These are phyloP conservation scores for Vanessa tameamea DNA, from an alignment of 1,140 invertebrate genomes.

Conservation along the genomic window DNA sequence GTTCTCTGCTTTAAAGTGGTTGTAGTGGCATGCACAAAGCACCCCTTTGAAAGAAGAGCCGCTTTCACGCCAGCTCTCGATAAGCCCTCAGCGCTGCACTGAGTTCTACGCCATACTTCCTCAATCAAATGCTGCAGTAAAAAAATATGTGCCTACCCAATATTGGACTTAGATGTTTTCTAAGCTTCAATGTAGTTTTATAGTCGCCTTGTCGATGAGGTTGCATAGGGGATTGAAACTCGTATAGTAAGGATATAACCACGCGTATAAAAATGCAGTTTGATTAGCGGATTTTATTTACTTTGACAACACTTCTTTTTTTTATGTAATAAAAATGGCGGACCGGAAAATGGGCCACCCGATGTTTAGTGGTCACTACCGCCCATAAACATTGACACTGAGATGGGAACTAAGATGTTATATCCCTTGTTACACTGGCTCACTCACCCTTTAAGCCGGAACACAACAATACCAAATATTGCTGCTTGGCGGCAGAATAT, in stretches of 20 bases:
- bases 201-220: neutral
- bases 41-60: constrained; percentile 65
- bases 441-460: too few species aligned
- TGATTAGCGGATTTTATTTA: neutral
- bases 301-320: neutral
- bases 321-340: too few species aligned
- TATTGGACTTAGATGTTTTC: constrained; percentile 29
- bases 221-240: neutral
- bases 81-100: constrained; percentile 53
- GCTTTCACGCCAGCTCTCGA: constrained; percentile 71
- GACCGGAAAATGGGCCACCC: too few species aligned
- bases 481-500: too few species aligned
- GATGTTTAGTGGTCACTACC: too few species aligned
- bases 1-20: constrained; percentile 58
- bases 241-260: neutral
- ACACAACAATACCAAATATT: too few species aligned
- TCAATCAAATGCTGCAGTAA: constrained; percentile 39
- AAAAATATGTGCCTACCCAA: constrained; percentile 28
- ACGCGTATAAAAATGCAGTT: neutral
- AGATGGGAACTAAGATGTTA: too few species aligned
- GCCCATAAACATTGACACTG: too few species aligned
- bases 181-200: neutral
- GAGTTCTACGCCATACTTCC: constrained; percentile 55
- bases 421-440: too few species aligned
- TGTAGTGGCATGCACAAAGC: constrained; percentile 69